These are phyloP conservation scores for Periophthalmus modestus DNA, from an alignment of 2,113 vertebrate species.

Conservation along the genomic window DNA sequence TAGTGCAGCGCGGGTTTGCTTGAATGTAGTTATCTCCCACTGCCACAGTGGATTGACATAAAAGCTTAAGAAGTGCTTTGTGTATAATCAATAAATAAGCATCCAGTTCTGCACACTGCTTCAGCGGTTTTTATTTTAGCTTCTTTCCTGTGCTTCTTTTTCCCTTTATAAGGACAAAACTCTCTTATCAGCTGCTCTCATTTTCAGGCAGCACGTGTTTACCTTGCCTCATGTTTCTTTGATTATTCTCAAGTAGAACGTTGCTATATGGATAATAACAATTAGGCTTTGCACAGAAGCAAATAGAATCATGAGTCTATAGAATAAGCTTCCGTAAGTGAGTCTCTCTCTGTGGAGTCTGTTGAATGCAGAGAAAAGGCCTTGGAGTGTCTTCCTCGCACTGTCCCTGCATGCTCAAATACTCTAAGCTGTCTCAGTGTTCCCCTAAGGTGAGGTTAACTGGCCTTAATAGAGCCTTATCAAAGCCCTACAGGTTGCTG, in stretches of 20 bases:
- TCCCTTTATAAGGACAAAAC: conserved; percentile 71
- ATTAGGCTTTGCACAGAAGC: conserved; percentile 77
- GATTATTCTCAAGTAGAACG: conserved; percentile 83
- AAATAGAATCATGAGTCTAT: conserved; percentile 75
- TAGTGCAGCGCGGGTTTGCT: conserved; percentile 70
- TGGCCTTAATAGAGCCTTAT: conserved; percentile 79
- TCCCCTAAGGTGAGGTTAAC: conserved; percentile 70
- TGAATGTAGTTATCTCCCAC: conserved; percentile 72
- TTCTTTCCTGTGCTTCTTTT: conserved; percentile 29
- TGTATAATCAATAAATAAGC: conserved; percentile 90
- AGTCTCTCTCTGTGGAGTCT: conserved; percentile 65
- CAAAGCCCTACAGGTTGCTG: conserved; percentile 79
- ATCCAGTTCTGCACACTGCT: conserved; percentile 76
- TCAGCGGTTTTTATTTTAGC: conserved; percentile 17
- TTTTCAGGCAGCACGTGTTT: conserved; percentile 82
- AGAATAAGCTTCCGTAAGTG: conserved; percentile 77
- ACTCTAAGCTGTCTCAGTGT: conserved; percentile 61
- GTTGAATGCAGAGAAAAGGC: conserved; percentile 67
- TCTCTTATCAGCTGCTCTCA: conserved; percentile 81
- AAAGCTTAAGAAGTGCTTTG: conserved; percentile 84
- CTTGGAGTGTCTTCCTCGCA: conserved; percentile 57
- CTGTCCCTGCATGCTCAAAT: conserved; percentile 42
- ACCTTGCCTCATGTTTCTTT: conserved; percentile 89
- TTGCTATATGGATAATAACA: conserved; percentile 83
- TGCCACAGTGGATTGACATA: conserved; percentile 73